Evolutionary conservation across 1,140 invertebrate species (phyloP), one percentile per base, ranked within the genome.

Genomic region (Araneus ventricosus): DNA sequence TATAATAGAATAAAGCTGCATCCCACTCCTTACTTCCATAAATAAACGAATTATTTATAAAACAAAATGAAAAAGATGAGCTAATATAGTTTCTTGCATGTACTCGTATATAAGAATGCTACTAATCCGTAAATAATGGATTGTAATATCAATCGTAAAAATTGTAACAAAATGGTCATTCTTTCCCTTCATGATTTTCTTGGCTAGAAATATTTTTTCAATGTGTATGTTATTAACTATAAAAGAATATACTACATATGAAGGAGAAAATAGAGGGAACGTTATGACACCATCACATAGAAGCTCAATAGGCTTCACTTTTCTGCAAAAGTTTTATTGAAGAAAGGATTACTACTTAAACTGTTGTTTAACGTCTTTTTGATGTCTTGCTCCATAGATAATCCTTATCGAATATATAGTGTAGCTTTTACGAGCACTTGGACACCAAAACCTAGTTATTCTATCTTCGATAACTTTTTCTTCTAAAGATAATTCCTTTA

Each of bases 301-400:
- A 14, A 82, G 8, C 7, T 41, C 30, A 5, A 4, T n/a, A 88
- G 86, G 37, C 59, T 61, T 45, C n/a, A 57, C 45, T 61, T 88
- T 88, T 57, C 59, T 67, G 27, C 30, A 37, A 67, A 88, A 88
- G 30, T 88, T 88, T 41, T 88, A 88, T 39, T 10, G 37, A 61
- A 88, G 22, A 39, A 88, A 27, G 59, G 30, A 63, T 41, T 63
- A 88, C 61, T 63, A 87, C 59, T 63, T 87, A 57, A 61, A 87
- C n/a, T 89, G n/a, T 90, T 90, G 57, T 75, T 75, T 90, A 90
- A 80, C 67, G 45, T 88, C 88, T 90, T 79, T 90, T 90, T 90
- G 88, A 90, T 90, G 52, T 27, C 67, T 34, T 70, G 61, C 27
- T 88, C 34, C 70, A 52, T 52, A 90, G 70, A 80, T 90, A 79